Conservation (phyloP, 2,888 invertebrate species). For the Drosophila silvestris region DNA sequence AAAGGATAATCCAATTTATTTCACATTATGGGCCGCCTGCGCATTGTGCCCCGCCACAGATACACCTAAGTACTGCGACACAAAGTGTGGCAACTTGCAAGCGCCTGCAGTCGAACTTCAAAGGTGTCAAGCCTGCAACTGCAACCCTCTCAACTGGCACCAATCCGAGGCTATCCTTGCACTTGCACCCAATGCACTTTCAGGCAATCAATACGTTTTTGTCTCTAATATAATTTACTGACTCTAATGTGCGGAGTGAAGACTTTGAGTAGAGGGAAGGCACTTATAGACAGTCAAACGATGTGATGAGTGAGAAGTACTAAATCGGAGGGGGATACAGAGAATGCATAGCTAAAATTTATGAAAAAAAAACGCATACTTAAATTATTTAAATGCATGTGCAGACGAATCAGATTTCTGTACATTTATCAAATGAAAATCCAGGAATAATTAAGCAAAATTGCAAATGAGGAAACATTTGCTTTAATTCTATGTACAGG, state of each 20-base stretch:
- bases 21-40: slow-evolving; percentile 70
- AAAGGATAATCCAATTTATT: slow-evolving; percentile 85
- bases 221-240: slow-evolving; percentile 82
- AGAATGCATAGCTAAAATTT: background rate
- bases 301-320: slow-evolving; percentile 12
- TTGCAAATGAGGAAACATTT: background rate
- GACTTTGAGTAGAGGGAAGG: slow-evolving; percentile 27
- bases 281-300: slow-evolving; percentile 34
- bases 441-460: background rate
- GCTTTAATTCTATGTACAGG: background rate
- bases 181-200: slow-evolving; percentile 37
- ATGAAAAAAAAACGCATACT: accelerated
- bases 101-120: slow-evolving; percentile 58
- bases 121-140: slow-evolving; percentile 63
- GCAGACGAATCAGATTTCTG: background rate
- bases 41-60: slow-evolving; percentile 61
- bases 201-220: slow-evolving; percentile 81
- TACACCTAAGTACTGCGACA: slow-evolving; percentile 24
- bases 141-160: slow-evolving; percentile 7
- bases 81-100: slow-evolving; percentile 55
- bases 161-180: slow-evolving; percentile 14
- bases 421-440: background rate
- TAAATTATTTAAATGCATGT: background rate
- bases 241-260: slow-evolving; percentile 51
- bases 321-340: background rate